A percentile compares a stretch with the other conserved stretches of the same genome.
phyloP scores from a whole-genome alignment of 2,113 vertebrate genomes.

The Lampris incognitus region DNA sequence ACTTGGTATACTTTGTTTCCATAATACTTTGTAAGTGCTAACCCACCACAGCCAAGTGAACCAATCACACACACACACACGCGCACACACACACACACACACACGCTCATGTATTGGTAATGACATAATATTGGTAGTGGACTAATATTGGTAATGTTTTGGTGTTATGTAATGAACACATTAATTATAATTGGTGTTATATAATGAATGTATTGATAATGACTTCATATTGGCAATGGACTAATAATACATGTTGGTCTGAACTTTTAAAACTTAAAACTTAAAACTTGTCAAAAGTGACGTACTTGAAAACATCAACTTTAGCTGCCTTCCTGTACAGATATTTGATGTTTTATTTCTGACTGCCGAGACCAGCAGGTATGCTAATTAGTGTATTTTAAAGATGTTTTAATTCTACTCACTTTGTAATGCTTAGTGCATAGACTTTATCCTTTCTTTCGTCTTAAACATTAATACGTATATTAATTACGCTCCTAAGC shows the following conservation, averaged over 20 bases:
- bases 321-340: not conserved
- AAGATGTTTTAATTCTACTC: not conserved
- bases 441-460: not conserved
- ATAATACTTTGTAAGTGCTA: too few species aligned
- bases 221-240: too few species aligned
- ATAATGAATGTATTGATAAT: too few species aligned
- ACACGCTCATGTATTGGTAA: not conserved
- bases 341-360: not conserved
- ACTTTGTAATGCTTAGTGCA: not conserved
- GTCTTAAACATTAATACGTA: not conserved
- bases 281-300: too few species aligned
- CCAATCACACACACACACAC: not conserved
- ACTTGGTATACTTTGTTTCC: too few species aligned
- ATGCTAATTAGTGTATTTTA: not conserved
- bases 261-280: too few species aligned
- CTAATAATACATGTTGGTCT: too few species aligned
- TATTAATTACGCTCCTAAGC: conserved; percentile 8
- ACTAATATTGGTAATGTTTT: too few species aligned
- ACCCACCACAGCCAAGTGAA: too few species aligned
- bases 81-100: conserved; percentile 8
- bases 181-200: too few species aligned
- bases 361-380: not conserved
- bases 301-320: not conserved
- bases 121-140: not conserved
- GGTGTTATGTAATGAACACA: too few species aligned